phyloP scores from a whole-genome alignment of 2,113 vertebrate species.

The Pavo muticus region DNA sequence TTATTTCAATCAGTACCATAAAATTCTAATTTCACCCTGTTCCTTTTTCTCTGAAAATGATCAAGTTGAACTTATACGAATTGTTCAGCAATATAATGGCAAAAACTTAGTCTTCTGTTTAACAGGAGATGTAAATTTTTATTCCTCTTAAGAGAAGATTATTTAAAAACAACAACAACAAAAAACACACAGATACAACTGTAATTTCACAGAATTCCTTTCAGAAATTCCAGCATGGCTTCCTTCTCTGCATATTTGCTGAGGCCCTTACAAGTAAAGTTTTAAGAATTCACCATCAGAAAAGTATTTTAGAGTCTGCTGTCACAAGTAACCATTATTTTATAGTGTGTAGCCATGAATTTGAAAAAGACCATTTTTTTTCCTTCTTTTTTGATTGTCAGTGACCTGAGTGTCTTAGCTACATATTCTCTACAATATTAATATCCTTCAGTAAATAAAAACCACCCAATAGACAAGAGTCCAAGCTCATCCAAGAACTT shows the following conservation, averaged over 20 bases:
- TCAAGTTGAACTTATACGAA: slow-evolving; percentile 12
- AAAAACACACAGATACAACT: neutral
- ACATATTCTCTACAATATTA: neutral
- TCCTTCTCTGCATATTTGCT: neutral
- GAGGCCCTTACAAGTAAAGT: neutral
- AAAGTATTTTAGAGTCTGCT: neutral
- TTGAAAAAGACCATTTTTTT: neutral
- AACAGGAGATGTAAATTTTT: neutral
- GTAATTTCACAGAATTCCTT: neutral
- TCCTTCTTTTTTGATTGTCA: neutral
- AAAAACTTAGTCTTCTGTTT: neutral
- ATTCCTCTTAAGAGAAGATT: neutral
- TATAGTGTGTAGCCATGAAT: neutral
- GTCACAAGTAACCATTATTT: neutral
- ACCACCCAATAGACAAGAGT: neutral
- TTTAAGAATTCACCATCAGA: neutral
- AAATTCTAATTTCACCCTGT: neutral
- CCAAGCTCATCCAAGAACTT: neutral
- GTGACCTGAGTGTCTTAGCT: neutral
- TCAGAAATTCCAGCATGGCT: neutral
- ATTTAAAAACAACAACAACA: neutral
- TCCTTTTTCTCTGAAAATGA: slow-evolving; percentile 31
- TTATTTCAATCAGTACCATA: slow-evolving; percentile 41
- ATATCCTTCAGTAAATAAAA: neutral
- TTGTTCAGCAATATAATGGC: neutral